Base-by-base conservation (phyloP, 2,888 invertebrate genomes). In the Apamea anceps region DNA sequence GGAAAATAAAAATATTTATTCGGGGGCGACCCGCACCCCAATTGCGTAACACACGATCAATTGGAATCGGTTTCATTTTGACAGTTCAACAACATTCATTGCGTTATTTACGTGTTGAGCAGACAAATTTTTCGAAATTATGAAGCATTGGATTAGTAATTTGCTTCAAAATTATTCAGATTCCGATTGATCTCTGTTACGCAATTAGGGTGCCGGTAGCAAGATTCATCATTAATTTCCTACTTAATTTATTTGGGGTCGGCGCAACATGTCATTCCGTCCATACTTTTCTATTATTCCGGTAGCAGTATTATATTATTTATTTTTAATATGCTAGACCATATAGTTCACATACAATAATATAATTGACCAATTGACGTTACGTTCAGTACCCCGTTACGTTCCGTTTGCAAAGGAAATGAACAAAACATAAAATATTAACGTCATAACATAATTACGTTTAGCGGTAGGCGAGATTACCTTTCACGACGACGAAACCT, bases 401-500 rank as follows among this genome's bases (percentile, higher is more conserved):
- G 28, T 84, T 78, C 7, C n/a, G 32, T 78, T 45, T 67, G 77
- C 25, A 68, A 74, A 84, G 87, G 87, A 84, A 87, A 85, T 75
- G 85, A 80, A 77, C 63, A 54, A 72, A 79, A 75, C 75, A 87
- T 87, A 68, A 87, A 85, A 85, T 78, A 80, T 80, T 77, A 78
- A 71, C 65, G 71, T 87, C 81, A 76, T 68, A 87, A 80, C 72
- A 84, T 85, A 85, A 85, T 85, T 85, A 72, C 71, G 25, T 87
- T 76, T 66, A 87, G 79, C 84, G 75, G 72, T 68, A 65, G 75
- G 62, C 87, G 25, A 84, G 81, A 86, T 82, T 79, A 82, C 80
- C 78, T 82, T 85, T 85, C 88, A 79, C 88, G 75, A 85, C 85
- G 79, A 74, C 88, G 85, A 82, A 85, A 88, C 75, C 70, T 71